phyloP scores from a whole-genome alignment of 92 coral and sea anemone genomes.

The Phenganax stokvisi region DNA sequence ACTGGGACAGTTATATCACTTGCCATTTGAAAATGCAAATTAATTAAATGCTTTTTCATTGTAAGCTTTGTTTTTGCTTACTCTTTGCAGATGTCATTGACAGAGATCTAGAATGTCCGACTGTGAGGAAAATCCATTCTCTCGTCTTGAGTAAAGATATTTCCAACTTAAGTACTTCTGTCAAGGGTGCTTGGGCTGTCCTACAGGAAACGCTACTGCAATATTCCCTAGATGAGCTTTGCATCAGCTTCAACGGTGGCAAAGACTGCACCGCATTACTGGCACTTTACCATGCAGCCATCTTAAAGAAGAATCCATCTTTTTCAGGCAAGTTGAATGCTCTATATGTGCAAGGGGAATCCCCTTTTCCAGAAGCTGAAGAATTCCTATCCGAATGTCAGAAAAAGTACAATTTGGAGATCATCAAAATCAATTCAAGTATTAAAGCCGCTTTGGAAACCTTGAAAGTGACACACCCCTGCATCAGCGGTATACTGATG shows the following conservation, averaged over 20 bases:
- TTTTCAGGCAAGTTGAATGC: slow-evolving; percentile 58
- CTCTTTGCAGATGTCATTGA: neutral
- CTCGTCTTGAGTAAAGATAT: slow-evolving; percentile 55
- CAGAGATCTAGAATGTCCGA: slow-evolving; percentile 9
- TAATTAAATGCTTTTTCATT: too few species aligned
- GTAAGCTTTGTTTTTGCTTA: neutral
- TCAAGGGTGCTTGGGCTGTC: slow-evolving; percentile 97
- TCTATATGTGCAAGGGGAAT: slow-evolving; percentile 64
- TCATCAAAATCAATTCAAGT: slow-evolving; percentile 59
- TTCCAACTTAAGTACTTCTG: slow-evolving; percentile 68
- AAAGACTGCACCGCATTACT: slow-evolving; percentile 91
- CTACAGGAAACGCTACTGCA: slow-evolving; percentile 71
- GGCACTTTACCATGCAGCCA: slow-evolving; percentile 62
- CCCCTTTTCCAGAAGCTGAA: slow-evolving; percentile 89
- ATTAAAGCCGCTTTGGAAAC: slow-evolving; percentile 65
- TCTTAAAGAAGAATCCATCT: slow-evolving; percentile 40
- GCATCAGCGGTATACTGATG: slow-evolving; percentile 71
- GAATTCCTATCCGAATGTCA: slow-evolving; percentile 67
- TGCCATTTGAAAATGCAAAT: too few species aligned
- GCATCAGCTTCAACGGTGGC: slow-evolving; percentile 96
- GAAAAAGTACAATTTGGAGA: slow-evolving; percentile 62
- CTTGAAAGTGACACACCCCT: slow-evolving; percentile 67
- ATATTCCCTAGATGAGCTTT: slow-evolving; percentile 75
- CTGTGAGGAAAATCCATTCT: slow-evolving; percentile 45
- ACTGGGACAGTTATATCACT: too few species aligned